These are phyloP conservation scores for Ceratosolen fusciceps DNA, from an alignment of 1,140 invertebrate species.

Conservation along the genomic window DNA sequence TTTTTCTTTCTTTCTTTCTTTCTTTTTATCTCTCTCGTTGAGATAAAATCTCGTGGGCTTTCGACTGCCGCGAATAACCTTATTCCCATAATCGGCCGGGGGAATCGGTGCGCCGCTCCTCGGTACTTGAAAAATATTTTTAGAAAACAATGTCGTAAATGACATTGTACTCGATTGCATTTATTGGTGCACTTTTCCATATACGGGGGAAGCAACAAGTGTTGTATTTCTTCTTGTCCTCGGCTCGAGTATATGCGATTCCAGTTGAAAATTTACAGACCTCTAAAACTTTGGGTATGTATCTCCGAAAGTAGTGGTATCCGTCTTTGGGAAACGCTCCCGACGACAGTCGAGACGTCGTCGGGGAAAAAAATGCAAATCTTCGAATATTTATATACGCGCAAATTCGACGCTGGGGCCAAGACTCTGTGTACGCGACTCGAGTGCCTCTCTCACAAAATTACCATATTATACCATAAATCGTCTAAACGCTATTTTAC, in stretches of 20 bases:
- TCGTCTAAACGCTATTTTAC: slow-evolving; percentile 22
- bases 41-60: too few species aligned
- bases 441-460: slow-evolving; percentile 26
- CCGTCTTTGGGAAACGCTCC: slow-evolving; percentile 41
- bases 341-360: slow-evolving; percentile 24
- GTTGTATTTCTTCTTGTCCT: slow-evolving; percentile 34
- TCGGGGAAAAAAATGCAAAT: slow-evolving; percentile 42
- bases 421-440: not conserved
- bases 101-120: too few species aligned
- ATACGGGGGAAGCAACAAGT: slow-evolving; percentile 38
- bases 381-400: slow-evolving; percentile 44
- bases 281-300: slow-evolving; percentile 46
- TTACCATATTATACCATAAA: slow-evolving; percentile 46
- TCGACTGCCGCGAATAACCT: too few species aligned
- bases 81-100: too few species aligned
- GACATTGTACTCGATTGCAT: slow-evolving; percentile 6
- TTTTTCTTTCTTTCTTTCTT: too few species aligned
- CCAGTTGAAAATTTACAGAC: slow-evolving; percentile 41
- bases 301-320: slow-evolving; percentile 44
- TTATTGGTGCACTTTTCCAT: not conserved
- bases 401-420: slow-evolving; percentile 25
- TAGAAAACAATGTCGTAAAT: not conserved
- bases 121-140: too few species aligned
- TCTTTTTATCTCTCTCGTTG: too few species aligned
- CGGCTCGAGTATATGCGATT: not conserved